These are phyloP conservation scores for Camponotus floridanus DNA, from an alignment of 1,140 invertebrate genomes.

Conservation along the genomic window DNA sequence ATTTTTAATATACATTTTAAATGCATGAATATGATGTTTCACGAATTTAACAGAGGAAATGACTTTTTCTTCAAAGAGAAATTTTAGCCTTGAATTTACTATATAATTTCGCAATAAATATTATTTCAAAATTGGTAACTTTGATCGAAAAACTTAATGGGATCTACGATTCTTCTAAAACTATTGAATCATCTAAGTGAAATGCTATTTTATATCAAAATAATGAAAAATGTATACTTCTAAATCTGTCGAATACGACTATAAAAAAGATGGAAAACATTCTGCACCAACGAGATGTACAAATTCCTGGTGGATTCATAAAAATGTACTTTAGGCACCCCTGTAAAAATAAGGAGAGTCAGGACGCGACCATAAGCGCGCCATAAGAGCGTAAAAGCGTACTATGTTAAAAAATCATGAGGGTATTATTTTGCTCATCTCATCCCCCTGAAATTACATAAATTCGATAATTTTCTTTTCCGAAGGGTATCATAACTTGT, in stretches of 20 bases:
- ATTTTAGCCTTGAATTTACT: background rate
- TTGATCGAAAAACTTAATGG: background rate
- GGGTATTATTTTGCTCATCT: slow-evolving; percentile 61
- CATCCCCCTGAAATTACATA: slow-evolving; percentile 53
- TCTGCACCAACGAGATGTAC: slow-evolving; percentile 41
- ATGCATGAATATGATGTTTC: background rate
- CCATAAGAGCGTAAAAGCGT: slow-evolving; percentile 78
- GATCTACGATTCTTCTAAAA: slow-evolving; percentile 1
- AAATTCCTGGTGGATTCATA: slow-evolving; percentile 79
- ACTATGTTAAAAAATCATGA: slow-evolving; percentile 79
- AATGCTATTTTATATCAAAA: slow-evolving; percentile 1
- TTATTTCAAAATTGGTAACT: background rate
- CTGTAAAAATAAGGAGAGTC: slow-evolving; percentile 78
- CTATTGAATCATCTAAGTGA: background rate
- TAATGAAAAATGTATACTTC: background rate
- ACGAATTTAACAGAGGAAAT: background rate
- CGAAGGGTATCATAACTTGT: background rate
- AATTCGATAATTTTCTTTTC: slow-evolving; percentile 3
- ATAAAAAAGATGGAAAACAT: slow-evolving; percentile 27
- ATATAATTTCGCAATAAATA: background rate
- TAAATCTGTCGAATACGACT: background rate
- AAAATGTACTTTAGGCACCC: slow-evolving; percentile 77
- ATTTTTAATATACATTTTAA: background rate
- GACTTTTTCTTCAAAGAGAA: background rate
- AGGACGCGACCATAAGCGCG: slow-evolving; percentile 66